Conservation (phyloP, 2,888 invertebrate species). For the Sarcophaga rosellei region DNA sequence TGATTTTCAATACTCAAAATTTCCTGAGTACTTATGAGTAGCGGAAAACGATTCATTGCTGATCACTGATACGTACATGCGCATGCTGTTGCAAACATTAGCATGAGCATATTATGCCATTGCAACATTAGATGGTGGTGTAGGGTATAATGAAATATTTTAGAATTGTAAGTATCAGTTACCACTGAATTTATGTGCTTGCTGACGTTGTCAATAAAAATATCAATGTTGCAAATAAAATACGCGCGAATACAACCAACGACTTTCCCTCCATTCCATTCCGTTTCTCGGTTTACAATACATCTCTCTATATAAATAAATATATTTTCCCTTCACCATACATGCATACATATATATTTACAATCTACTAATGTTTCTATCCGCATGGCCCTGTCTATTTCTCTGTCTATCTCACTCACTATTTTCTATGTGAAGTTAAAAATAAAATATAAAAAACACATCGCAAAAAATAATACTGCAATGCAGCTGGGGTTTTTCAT, state of each 20-base stretch:
- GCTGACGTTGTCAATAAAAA: constrained; percentile 59
- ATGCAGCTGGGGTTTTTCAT: constrained; percentile 60
- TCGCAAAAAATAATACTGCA: constrained; percentile 49
- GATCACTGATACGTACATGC: too few species aligned
- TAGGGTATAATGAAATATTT: constrained; percentile 20
- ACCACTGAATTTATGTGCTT: constrained; percentile 54
- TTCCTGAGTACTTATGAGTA: too few species aligned
- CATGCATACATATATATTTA: not conserved
- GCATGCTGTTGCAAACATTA: too few species aligned
- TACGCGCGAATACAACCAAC: constrained; percentile 10
- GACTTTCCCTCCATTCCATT: constrained; percentile 8
- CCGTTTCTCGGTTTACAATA: not conserved
- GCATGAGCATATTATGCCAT: too few species aligned
- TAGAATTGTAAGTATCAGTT: constrained; percentile 56
- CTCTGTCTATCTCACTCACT: not conserved
- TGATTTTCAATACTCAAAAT: too few species aligned
- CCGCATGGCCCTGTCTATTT: not conserved
- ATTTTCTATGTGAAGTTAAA: not conserved
- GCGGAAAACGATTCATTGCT: too few species aligned
- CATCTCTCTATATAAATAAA: too few species aligned
- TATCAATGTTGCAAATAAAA: constrained; percentile 54
- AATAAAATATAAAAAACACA: not conserved
- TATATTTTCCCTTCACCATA: not conserved
- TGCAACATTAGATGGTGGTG: too few species aligned
- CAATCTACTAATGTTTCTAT: not conserved